Conservation (phyloP, 2,888 invertebrate genomes). For the Chrysolina haemoptera region DNA sequence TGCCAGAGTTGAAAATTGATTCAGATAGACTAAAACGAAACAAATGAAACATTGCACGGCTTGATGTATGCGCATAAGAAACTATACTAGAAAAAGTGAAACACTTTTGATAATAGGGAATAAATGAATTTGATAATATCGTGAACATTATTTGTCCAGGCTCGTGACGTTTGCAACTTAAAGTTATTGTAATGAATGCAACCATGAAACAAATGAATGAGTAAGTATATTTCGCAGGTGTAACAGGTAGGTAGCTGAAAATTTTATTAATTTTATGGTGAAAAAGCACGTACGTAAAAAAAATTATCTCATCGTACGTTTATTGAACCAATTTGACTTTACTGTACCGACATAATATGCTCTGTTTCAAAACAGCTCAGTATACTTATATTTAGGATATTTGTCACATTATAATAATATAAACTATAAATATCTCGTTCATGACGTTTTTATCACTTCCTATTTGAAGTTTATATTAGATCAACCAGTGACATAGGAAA, state of each 20-base stretch:
- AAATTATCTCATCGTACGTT: slow-evolving; percentile 2
- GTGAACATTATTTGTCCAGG: background rate
- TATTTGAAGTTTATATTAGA: slow-evolving; percentile 5
- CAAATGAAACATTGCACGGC: too few species aligned
- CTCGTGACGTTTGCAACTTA: background rate
- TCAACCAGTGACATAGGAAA: background rate
- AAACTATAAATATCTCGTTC: slow-evolving; percentile 18
- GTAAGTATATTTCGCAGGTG: background rate
- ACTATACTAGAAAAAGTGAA: background rate
- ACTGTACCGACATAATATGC: background rate
- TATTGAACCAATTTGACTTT: background rate
- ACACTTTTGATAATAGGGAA: background rate
- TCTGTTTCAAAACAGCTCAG: background rate
- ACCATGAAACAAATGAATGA: background rate
- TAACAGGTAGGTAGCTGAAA: background rate
- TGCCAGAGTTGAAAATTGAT: too few species aligned
- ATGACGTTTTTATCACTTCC: slow-evolving; percentile 19
- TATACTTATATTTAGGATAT: slow-evolving; percentile 13
- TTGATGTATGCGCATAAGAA: background rate
- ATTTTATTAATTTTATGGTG: background rate
- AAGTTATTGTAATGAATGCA: background rate
- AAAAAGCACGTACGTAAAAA: background rate
- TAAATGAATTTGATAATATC: too few species aligned
- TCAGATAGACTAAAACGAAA: too few species aligned
- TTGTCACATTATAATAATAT: slow-evolving; percentile 17